Base-by-base conservation (phyloP, 2,888 invertebrate species). In the Tinea semifulvella region DNA sequence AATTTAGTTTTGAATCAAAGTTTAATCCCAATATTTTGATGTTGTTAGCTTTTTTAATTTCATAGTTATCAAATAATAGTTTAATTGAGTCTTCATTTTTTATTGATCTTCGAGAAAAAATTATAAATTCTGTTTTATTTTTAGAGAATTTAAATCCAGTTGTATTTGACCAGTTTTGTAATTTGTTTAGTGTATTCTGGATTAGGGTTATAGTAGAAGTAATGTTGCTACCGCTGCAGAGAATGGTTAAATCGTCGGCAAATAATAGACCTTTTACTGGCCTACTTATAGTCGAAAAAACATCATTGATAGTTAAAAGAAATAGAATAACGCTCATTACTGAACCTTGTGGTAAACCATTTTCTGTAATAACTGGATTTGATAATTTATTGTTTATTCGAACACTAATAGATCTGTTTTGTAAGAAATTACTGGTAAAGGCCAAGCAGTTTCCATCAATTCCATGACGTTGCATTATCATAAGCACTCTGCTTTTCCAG, bases 401-500 rank as follows among this genome's bases (percentile, higher is more conserved):
- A 10, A 48, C 45, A n/a, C 20, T 46, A 11, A 48, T 48, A 14
- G 31, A n/a, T 44, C 46, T 42, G 16, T 45, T n/a, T 11, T 36
- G 22, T 3, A 48, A 22, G 43, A 48, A 48, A 17, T 48, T 48
- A 27, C 14, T 36, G 1, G 44, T 31, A 20, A 46, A 48, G 3
- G 48, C 46, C 10, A 48, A 28, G 16, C 14, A 20, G 25, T 48
- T 46, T 2, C 48, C 48, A 20, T 46, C 40, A 6, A 48, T 25
- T 26, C 38, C 28, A 20, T 43, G 19, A 3, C 44, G n/a, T 17
- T 48, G 19, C 18, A 38, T 17, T 3, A 38, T 17, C 18, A 36
- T 10, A 6, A 48, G 6, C 18, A 50, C 47, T 42, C 48, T 42
- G n/a, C 47, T 45, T 47, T 47, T 49, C 52, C 52, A 52, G 4